These are phyloP conservation scores for Lycaena phlaeas DNA, from an alignment of 2,888 invertebrate genomes.

Conservation along the genomic window DNA sequence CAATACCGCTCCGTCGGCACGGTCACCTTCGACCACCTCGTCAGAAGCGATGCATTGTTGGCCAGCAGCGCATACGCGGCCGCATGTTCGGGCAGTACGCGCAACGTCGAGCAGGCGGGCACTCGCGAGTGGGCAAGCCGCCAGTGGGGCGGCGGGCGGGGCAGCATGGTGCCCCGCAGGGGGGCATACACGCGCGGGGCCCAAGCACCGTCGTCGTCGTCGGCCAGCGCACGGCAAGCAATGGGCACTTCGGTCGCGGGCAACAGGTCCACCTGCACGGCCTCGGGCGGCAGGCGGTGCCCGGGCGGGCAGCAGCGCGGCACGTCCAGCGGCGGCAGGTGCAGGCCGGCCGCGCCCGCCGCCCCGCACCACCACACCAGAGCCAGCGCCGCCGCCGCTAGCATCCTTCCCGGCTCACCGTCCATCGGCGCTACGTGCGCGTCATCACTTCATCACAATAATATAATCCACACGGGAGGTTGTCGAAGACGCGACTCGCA, in stretches of 20 bases:
- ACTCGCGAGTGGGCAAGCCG: conserved; percentile 38
- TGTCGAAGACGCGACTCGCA: neutral
- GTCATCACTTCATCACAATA: neutral
- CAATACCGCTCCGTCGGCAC: conserved; percentile 77
- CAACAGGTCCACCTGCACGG: conserved; percentile 65
- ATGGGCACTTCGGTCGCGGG: conserved; percentile 44
- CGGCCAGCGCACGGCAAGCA: conserved; percentile 27
- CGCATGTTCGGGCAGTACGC: conserved; percentile 46
- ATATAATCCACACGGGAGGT: neutral
- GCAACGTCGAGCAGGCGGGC: conserved; percentile 44
- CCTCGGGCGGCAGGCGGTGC: conserved; percentile 28
- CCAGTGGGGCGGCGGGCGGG: conserved; percentile 66
- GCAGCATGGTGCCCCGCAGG: conserved; percentile 42
- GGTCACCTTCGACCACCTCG: conserved; percentile 53
- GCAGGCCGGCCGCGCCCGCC: conserved; percentile 27
- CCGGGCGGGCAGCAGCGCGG: conserved; percentile 42
- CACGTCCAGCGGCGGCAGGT: conserved; percentile 35
- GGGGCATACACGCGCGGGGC: conserved; percentile 74
- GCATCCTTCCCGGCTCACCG: conserved; percentile 30
- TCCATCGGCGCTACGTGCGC: conserved; percentile 16
- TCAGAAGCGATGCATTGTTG: conserved; percentile 76
- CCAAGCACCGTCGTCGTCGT: conserved; percentile 41
- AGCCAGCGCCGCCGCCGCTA: conserved; percentile 18
- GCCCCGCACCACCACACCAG: conserved; percentile 26
- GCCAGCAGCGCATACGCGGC: conserved; percentile 71